Evolutionary conservation across 2,797 vertebrate species (phyloP).

Genomic region (Karalla daura): DNA sequence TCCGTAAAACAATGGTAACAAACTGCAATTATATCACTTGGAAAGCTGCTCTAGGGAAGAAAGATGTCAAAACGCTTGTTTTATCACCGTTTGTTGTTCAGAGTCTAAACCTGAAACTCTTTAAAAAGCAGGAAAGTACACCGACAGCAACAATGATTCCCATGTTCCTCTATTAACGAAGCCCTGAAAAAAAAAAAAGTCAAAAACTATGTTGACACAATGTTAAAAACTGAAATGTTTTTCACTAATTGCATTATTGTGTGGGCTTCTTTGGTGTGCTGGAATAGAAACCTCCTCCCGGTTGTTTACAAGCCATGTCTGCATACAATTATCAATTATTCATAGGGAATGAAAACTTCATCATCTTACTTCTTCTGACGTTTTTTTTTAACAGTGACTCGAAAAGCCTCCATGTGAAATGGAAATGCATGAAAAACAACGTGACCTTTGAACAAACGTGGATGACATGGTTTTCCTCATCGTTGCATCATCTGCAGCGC

Average conservation of each 20-base stretch:
- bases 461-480: slow-evolving; percentile 44
- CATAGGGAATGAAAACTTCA: slow-evolving; percentile 20
- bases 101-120: background rate
- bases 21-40: background rate
- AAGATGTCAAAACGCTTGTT: background rate
- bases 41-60: background rate
- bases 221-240: background rate
- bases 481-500: slow-evolving; percentile 43
- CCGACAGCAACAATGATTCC: background rate
- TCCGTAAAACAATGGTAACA: background rate
- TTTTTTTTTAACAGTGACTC: slow-evolving; percentile 5
- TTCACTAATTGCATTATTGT: background rate
- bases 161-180: background rate
- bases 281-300: background rate
- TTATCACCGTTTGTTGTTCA: background rate
- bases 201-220: background rate
- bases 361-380: slow-evolving; percentile 6
- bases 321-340: slow-evolving; percentile 18
- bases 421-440: background rate
- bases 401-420: slow-evolving; percentile 5
- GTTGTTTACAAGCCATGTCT: slow-evolving; percentile 5
- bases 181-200: background rate
- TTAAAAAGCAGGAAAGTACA: slow-evolving; percentile 1
- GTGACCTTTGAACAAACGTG: background rate
- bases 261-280: background rate